Conservation (phyloP, 2,888 invertebrate genomes). For the Adelphocoris suturalis region DNA sequence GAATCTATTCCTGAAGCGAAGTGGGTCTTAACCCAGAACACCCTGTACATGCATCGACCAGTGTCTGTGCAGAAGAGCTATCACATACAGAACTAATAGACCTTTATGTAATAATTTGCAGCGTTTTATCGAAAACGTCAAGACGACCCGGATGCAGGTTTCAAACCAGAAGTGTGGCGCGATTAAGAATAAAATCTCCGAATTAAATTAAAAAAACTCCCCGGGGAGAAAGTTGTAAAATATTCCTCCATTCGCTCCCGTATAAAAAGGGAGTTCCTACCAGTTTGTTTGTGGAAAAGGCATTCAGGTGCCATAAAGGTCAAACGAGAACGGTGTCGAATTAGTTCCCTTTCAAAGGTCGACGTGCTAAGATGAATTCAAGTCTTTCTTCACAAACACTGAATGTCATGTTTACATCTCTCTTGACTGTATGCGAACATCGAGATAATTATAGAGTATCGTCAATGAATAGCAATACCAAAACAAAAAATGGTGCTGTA, state of each 20-base stretch:
- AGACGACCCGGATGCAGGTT: too few species aligned
- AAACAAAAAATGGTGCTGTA: background rate
- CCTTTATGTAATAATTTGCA: too few species aligned
- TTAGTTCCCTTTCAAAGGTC: background rate
- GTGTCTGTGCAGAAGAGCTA: too few species aligned
- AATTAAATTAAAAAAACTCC: background rate
- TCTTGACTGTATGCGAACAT: background rate
- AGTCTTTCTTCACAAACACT: too few species aligned
- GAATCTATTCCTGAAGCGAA: too few species aligned
- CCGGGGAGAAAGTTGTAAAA: background rate
- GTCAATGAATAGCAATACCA: background rate
- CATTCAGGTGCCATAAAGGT: background rate
- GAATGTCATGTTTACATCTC: background rate
- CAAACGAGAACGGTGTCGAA: background rate
- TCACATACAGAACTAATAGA: too few species aligned
- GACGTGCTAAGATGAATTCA: too few species aligned
- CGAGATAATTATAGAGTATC: background rate
- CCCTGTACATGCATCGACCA: too few species aligned
- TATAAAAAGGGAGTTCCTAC: background rate
- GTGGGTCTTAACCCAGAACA: too few species aligned
- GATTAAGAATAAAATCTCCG: too few species aligned
- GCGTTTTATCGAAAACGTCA: too few species aligned
- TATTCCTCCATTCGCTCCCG: background rate
- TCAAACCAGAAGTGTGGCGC: too few species aligned
- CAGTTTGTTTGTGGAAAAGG: constrained; percentile 17